phyloP scores from a whole-genome alignment of 2,797 vertebrate species.

The Rachycentron canadum region DNA sequence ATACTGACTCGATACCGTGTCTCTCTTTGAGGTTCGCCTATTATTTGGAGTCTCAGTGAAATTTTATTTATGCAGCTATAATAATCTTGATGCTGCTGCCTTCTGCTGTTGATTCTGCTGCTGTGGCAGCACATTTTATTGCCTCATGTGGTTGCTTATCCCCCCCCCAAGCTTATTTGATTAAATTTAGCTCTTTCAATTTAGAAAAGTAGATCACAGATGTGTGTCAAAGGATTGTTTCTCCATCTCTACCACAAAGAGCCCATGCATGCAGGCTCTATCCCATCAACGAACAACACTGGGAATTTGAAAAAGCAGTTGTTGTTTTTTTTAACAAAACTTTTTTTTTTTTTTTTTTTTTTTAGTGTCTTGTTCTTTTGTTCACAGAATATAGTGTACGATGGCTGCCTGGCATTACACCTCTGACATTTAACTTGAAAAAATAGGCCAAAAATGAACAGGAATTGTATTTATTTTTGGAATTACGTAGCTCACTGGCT shows the following conservation, averaged over 20 bases:
- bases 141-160: constrained; percentile 70
- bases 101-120: constrained; percentile 75
- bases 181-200: constrained; percentile 83
- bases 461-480: neutral
- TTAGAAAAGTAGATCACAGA: constrained; percentile 82
- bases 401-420: neutral
- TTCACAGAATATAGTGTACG: neutral
- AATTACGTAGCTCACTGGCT: neutral
- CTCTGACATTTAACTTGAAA: neutral
- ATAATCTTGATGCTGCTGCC: constrained; percentile 76
- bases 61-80: constrained; percentile 63
- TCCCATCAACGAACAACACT: constrained; percentile 42
- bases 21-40: constrained; percentile 20
- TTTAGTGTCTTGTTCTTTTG: neutral
- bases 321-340: too few relatives aligned
- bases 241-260: constrained; percentile 42
- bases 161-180: constrained; percentile 76
- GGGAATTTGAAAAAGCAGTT: constrained; percentile 18
- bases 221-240: constrained; percentile 79
- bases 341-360: neutral
- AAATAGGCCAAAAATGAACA: neutral
- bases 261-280: constrained; percentile 10
- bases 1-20: constrained; percentile 3
- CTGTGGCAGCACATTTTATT: constrained; percentile 75
- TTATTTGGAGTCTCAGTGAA: constrained; percentile 43